Evolutionary conservation across 37 sponge, comb jelly and placozoan genomes (phyloP).

Genomic region (Crambe crambe): DNA sequence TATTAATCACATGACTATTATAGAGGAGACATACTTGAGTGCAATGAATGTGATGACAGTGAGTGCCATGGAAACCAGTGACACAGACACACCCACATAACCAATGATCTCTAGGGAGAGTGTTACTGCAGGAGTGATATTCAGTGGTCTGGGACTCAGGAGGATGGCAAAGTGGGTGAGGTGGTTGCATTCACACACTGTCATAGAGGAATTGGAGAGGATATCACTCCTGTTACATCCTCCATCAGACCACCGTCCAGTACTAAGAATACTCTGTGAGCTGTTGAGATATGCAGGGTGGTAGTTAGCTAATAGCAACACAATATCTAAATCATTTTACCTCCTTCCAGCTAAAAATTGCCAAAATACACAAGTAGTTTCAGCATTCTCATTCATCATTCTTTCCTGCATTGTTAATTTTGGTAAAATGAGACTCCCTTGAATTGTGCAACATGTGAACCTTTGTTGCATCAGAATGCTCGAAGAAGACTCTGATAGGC

Average conservation of each 20-base stretch:
- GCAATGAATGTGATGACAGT: not conserved
- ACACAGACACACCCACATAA: conserved; percentile 15
- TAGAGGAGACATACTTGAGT: not conserved
- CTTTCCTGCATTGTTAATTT: not conserved
- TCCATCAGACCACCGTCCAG: conserved; percentile 21
- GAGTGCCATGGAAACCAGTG: conserved; percentile 17
- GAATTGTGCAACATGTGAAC: too few relatives aligned
- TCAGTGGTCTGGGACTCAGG: conserved; percentile 21
- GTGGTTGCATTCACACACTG: conserved; percentile 62
- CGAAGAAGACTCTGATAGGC: not conserved
- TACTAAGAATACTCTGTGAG: not conserved
- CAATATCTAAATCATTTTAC: not conserved
- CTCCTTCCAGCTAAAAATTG: not conserved
- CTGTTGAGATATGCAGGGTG: not conserved
- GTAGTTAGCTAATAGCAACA: too few relatives aligned
- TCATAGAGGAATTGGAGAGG: conserved; percentile 5
- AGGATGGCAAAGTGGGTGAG: conserved; percentile 77
- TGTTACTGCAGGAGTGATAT: not conserved
- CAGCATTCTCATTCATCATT: not conserved
- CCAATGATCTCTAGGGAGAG: conserved; percentile 7
- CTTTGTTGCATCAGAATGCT: not conserved
- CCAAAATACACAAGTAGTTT: not conserved
- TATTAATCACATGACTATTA: too few relatives aligned
- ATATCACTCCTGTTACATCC: conserved; percentile 36
- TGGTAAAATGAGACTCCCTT: not conserved